Evolutionary conservation across 1,140 invertebrate species (phyloP), one percentile per base, ranked within the genome.

Genomic region (Drosophila tsacasi): DNA sequence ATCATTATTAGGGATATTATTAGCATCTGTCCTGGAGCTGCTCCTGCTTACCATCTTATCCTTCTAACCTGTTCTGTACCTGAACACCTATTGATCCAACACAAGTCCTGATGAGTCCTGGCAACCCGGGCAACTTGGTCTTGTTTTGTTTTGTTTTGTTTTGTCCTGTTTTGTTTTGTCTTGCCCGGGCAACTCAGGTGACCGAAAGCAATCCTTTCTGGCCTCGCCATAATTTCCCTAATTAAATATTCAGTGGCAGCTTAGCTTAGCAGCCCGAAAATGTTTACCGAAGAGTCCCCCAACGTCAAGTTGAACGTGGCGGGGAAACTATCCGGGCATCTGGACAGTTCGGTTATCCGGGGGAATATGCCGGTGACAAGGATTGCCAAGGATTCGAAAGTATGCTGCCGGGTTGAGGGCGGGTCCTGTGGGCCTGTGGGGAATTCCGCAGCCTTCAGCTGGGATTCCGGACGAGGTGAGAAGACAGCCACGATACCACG

Each of bases 201-300:
- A 19, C 37, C 19, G 42, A 39, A 27, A 23, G 59, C 42, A 67
- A 67, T 54, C 73, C 62, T 64, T 54, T 61, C 47, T 52, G 37
- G 50, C 61, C 58, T 25, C 42, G 65, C 58, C 76, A 79, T 79
- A 79, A 79, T 79, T 72, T 79, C 23, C 52, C 68, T 50, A 79
- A 79, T 79, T 79, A 78, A 79, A 79, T 79, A 79, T 79, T 79
- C 76, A 71, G 63, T 42, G 62, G 42, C 49, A 71, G 52, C 57
- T 52, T 46, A 57, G 17, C 30, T 39, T 13, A n/a, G 55, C 7
- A 35, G 57, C 30, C 27, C 25, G 47, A 23, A 64, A 74, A 40
- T 63, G 49, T 60, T 72, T 65, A 65, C 39, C 44, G 3, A 23
- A 23, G n/a, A 35, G 23, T 46, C 54, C 19, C 55, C 25, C 25